Evolutionary conservation across 2,113 vertebrate species (phyloP), one percentile per base, ranked within the genome.

Genomic region (Eretmochelys imbricata): DNA sequence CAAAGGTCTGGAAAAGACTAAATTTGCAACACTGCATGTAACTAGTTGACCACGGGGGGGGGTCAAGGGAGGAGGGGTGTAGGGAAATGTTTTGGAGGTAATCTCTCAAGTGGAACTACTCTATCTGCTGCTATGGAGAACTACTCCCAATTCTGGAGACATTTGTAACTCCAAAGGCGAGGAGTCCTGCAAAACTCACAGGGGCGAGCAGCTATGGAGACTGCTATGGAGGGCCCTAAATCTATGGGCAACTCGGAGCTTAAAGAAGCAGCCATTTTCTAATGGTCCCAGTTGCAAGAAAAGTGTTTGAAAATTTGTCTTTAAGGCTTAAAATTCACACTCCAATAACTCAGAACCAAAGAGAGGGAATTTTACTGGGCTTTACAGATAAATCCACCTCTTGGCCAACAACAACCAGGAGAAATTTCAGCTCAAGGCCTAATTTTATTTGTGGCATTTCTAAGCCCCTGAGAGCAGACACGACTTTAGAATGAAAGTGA

Each of bases 381-480:
- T 87, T 87, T 35, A 27, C n/a, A 9, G 72, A 38, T 65, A 5
- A 4, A 8, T 14, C 10, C 14, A 27, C 17, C 17, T 82, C 80
- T 48, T 20, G 83, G 12, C 62, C 25, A 85, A 2, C 11, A 8
- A 11, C 1, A 4, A n/a, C 10, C 9, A 13, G 69, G 88, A 27
- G 31, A 55, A 62, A 51, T 10, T 55, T 48, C 35, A 10, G 5
- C 46, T 49, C 29, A 4, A 48, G n/a, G n/a, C 22, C 2, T 87
- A 12, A 51, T 72, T 69, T n/a, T 72, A 72, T 72, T 72, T 38
- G 35, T 72, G 65, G 65, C n/a, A 1, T 72, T 9, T 72, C n/a
- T 38, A 20, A 72, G 5, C 19, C 1, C 24, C 10, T 13, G 29
- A 16, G 31, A 19, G 1, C 0, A 5, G 17, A 57, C 82, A 16